A percentile compares a stretch with the other conserved stretches of the same genome.
Evolutionary conservation across 2,888 invertebrate species (phyloP).

Genomic region (Pristionchus arcanus): DNA sequence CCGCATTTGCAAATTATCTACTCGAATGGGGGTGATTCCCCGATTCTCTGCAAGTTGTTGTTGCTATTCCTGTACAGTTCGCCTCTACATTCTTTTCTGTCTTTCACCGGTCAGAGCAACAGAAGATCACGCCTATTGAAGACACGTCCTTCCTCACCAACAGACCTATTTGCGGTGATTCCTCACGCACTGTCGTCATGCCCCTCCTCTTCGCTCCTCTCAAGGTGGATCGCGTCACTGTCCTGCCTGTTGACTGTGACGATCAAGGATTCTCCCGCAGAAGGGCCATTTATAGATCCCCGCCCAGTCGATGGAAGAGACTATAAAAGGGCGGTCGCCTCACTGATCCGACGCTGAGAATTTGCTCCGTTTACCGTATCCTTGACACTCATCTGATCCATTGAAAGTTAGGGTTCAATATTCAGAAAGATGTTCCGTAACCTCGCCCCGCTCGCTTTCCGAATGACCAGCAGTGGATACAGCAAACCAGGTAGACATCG

Average conservation of each 20-base stretch:
- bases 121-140: not conserved
- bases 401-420: too few species aligned
- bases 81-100: not conserved
- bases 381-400: too few species aligned
- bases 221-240: not conserved
- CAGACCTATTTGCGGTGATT: too few species aligned
- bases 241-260: not conserved
- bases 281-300: not conserved
- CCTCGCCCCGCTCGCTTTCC: not conserved
- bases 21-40: conserved; percentile 1
- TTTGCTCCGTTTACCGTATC: too few species aligned
- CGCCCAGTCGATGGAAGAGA: not conserved
- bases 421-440: not conserved
- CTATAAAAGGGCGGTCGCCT: not conserved
- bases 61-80: not conserved
- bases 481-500: not conserved
- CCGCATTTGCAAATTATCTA: not conserved
- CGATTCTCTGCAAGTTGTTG: not conserved
- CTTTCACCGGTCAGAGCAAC: not conserved
- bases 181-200: too few species aligned
- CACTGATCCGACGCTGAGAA: too few species aligned
- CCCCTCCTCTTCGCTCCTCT: not conserved
- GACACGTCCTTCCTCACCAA: not conserved
- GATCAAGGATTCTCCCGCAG: not conserved
- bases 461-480: not conserved